Evolutionary conservation across 2,888 invertebrate species (phyloP), one percentile per base, ranked within the genome.

Genomic region (Thalpophila matura): DNA sequence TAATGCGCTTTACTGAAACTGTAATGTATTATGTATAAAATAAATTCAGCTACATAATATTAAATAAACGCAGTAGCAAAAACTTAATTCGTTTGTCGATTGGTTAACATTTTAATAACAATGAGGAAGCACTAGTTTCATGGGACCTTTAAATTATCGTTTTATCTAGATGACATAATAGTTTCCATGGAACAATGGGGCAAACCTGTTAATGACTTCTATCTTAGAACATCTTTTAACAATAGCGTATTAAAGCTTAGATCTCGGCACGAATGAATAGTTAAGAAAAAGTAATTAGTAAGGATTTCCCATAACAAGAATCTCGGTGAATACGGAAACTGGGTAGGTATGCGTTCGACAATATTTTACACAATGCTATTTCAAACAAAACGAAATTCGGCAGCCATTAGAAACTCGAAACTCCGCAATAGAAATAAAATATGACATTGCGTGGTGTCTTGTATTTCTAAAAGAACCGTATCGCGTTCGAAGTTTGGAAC

Each of bases 61-160:
- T 33, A 31, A 54, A 26, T 54, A 12, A 49, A 47, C 10, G 24
- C 42, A 37, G n/a, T 56, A 76, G 72, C 60, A 31, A 80, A 78
- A 69, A 65, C 74, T 65, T 70, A 57, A 83, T 79, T 74, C 79
- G 69, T 35, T 54, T 74, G 78, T 55, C 76, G 75, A 86, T 85
- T 83, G 73, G 65, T 79, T 78, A 81, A 81, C 67, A 77, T 65
- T 76, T 66, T 80, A 77, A 82, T 75, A 68, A 79, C 57, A 72
- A 77, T 64, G 68, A 81, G 86, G 85, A 88, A 86, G 68, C 70
- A 81, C 79, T 68, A 66, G 75, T 77, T 82, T 80, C 79, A 64
- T 77, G 70, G 75, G 59, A 68, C 67, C 55, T 64, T 53, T 60
- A 71, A 71, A 73, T 68, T 74, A 77, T 69, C 65, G 55, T 73